These are phyloP conservation scores for Conomelus anceps DNA, from an alignment of 2,888 invertebrate genomes.

Conservation along the genomic window DNA sequence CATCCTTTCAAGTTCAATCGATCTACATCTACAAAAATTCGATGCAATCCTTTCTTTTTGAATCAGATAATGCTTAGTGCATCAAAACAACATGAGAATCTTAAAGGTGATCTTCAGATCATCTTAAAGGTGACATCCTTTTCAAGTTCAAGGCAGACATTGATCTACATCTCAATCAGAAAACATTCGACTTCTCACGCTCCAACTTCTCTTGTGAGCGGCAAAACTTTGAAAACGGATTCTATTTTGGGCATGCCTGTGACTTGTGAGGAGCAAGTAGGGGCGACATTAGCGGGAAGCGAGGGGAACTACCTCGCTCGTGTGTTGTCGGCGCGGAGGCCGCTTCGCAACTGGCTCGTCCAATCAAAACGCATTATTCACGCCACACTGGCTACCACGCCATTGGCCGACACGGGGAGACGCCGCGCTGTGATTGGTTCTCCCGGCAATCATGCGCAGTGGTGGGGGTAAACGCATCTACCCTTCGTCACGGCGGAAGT, in stretches of 20 bases:
- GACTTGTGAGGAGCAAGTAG: neutral
- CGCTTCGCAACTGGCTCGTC: slow-evolving; percentile 12
- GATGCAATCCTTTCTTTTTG: no score
- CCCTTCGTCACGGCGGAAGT: neutral
- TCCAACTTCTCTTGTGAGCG: no score
- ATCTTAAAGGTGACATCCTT: neutral
- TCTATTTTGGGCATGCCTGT: neutral
- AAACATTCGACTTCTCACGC: neutral
- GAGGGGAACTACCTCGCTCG: neutral
- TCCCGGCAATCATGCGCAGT: slow-evolving; percentile 15
- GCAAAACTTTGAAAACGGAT: neutral
- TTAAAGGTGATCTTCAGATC: neutral
- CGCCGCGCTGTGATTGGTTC: slow-evolving; percentile 17
- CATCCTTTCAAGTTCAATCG: neutral
- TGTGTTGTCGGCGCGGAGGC: neutral
- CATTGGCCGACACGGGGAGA: slow-evolving; percentile 24
- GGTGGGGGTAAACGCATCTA: neutral
- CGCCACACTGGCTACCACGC: slow-evolving; percentile 23
- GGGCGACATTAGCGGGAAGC: neutral
- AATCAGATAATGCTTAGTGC: no score
- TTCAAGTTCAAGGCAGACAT: neutral
- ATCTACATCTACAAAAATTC: no score
- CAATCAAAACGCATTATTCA: slow-evolving; percentile 25
- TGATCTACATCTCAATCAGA: neutral
- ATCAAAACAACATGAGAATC: neutral